Conservation (phyloP, 2,888 invertebrate genomes). For the Mimumesa dahlbomi region DNA sequence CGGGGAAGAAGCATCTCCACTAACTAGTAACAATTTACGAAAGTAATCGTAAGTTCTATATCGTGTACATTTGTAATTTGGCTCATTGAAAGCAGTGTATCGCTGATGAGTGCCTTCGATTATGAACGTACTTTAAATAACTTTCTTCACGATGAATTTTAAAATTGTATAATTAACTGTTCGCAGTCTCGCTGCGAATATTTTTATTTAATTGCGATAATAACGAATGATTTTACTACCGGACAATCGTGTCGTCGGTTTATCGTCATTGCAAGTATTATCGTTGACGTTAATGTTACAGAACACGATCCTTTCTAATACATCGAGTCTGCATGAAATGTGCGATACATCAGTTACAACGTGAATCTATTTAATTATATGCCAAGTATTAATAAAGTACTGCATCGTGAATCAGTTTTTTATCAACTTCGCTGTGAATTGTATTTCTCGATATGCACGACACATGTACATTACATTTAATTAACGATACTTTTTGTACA, state of each 20-base stretch:
- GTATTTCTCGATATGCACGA: conserved; percentile 13
- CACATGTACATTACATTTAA: conserved; percentile 25
- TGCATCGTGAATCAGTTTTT: conserved; percentile 5
- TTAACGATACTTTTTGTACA: conserved; percentile 22
- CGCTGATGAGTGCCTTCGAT: conserved; percentile 58
- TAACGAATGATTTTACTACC: background rate
- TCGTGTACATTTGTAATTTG: conserved; percentile 36
- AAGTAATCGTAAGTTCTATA: conserved; percentile 12
- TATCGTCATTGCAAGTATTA: background rate
- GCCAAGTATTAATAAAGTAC: conserved; percentile 11
- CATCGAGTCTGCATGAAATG: background rate
- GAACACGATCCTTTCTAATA: background rate
- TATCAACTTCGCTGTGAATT: conserved; percentile 12
- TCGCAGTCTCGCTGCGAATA: background rate
- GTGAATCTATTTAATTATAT: conserved; percentile 17
- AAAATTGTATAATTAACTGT: background rate
- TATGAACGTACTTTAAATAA: conserved; percentile 9
- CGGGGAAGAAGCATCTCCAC: background rate
- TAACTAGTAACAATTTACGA: conserved; percentile 24
- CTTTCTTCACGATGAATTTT: background rate
- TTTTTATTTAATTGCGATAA: background rate
- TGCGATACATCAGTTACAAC: conserved; percentile 4
- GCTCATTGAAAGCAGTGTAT: conserved; percentile 41
- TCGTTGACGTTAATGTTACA: conserved; percentile 1
- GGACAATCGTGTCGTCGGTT: background rate